These are phyloP conservation scores for Barbus barbus DNA, from an alignment of 2,113 vertebrate species.

Conservation along the genomic window DNA sequence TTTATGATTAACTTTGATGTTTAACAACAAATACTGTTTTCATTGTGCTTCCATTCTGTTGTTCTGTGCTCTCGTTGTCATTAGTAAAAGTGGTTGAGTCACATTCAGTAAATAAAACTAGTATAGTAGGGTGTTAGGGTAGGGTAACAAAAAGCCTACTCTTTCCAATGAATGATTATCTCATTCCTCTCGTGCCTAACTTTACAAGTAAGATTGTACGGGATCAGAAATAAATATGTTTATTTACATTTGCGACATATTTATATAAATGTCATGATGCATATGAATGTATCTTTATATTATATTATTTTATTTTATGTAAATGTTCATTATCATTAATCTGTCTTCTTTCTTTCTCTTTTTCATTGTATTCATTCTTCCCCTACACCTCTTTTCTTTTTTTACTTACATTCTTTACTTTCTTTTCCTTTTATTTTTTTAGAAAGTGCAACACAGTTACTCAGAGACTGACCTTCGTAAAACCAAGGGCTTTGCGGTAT, in stretches of 20 bases:
- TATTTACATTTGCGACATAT: not conserved
- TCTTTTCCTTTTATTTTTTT: not conserved
- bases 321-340: not conserved
- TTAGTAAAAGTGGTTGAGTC: not conserved
- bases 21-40: not conserved
- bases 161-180: not conserved
- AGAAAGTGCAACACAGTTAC: constrained; percentile 65
- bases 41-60: not conserved
- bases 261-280: not conserved
- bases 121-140: not conserved
- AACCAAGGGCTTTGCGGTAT: constrained; percentile 62
- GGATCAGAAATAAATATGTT: not conserved
- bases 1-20: not conserved
- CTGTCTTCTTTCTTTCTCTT: not conserved
- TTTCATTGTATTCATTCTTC: not conserved
- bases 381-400: not conserved
- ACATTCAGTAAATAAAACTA: not conserved
- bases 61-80: not conserved
- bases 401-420: not conserved
- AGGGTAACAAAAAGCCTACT: not conserved
- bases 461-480: constrained; percentile 74
- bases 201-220: not conserved
- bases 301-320: not conserved
- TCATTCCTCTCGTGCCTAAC: not conserved
- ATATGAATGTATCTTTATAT: not conserved